Conservation (phyloP, 2,888 invertebrate species). For the Thera britannica region DNA sequence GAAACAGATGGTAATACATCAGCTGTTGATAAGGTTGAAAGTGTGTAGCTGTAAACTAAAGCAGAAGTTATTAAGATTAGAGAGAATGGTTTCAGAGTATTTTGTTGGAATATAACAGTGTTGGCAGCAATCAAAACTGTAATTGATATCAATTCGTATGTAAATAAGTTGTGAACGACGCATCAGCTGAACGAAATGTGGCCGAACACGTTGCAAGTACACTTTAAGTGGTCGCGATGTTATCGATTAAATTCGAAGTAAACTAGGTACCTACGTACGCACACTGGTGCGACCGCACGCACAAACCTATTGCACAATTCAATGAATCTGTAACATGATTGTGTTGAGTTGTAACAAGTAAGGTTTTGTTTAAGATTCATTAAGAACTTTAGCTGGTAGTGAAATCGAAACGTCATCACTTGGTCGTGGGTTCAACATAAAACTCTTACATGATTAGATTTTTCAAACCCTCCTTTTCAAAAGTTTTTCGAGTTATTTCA, state of each 20-base stretch:
- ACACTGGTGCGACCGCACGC: slow-evolving; percentile 1
- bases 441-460: too few species aligned
- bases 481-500: too few species aligned
- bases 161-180: background rate
- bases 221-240: slow-evolving; percentile 5
- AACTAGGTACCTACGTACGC: background rate
- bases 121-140: slow-evolving; percentile 2
- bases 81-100: background rate
- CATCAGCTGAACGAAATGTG: slow-evolving; percentile 1
- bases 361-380: background rate
- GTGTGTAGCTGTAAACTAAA: background rate
- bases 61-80: background rate
- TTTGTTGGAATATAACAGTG: background rate
- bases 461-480: too few species aligned
- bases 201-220: slow-evolving; percentile 10
- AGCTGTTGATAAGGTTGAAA: slow-evolving; percentile 2
- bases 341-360: background rate
- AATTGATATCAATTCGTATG: slow-evolving; percentile 8
- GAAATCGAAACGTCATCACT: too few species aligned
- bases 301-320: slow-evolving; percentile 15
- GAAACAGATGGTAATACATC: background rate
- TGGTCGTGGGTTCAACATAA: too few species aligned
- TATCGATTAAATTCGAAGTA: slow-evolving; percentile 26
- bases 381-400: background rate
- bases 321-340: slow-evolving; percentile 2